phyloP scores from a whole-genome alignment of 2,797 vertebrate species.

The Cheirogaleus major region DNA sequence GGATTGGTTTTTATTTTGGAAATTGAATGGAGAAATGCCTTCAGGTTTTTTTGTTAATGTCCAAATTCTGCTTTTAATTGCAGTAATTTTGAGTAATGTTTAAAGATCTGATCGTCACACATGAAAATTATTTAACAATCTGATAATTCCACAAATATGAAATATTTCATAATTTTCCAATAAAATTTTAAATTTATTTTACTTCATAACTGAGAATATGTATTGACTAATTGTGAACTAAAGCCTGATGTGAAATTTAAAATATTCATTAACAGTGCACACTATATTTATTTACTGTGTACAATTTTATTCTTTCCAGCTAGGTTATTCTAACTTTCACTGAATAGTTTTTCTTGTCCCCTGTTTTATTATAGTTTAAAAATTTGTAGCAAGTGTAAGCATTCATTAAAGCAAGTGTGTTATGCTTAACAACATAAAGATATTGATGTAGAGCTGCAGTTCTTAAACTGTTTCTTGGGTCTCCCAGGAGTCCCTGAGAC shows the following conservation, averaged over 20 bases:
- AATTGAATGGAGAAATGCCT: not conserved
- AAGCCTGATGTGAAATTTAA: conserved; percentile 41
- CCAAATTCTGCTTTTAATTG: conserved; percentile 31
- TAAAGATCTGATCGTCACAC: not conserved
- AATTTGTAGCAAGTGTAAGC: not conserved
- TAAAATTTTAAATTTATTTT: conserved; percentile 42
- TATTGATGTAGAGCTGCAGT: not conserved
- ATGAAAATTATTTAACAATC: conserved; percentile 20
- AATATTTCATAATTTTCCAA: not conserved
- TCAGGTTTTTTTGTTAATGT: not conserved
- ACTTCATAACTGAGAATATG: not conserved
- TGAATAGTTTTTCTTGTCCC: not conserved
- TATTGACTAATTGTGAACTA: conserved; percentile 10
- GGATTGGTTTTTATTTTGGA: conserved; percentile 55
- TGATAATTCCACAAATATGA: conserved; percentile 1
- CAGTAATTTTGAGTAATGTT: not conserved
- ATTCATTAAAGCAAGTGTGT: not conserved
- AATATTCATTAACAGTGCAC: not conserved
- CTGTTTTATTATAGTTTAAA: not conserved
- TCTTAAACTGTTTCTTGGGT: not conserved
- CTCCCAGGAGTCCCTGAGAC: not conserved
- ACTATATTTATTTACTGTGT: not conserved
- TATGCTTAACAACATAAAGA: not conserved
- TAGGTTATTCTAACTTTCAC: conserved; percentile 9
- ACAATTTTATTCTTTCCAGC: conserved; percentile 13